These are phyloP conservation scores for Osmoderma eremita DNA, from an alignment of 2,888 invertebrate species.

Conservation along the genomic window DNA sequence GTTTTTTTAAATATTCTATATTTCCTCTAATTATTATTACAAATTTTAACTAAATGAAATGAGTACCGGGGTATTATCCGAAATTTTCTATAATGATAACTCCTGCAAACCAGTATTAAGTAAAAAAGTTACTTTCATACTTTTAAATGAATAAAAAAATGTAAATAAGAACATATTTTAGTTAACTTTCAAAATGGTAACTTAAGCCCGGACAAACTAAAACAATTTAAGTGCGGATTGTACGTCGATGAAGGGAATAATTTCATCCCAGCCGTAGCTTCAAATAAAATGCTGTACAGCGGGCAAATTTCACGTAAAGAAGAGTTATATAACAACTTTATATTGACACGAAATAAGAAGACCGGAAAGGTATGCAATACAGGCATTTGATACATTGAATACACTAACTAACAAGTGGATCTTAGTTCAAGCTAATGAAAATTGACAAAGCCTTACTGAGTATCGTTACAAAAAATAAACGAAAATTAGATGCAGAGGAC, in stretches of 20 bases:
- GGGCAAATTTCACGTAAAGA: slow-evolving; percentile 50
- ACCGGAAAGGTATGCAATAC: slow-evolving; percentile 54
- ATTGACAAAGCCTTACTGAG: slow-evolving; percentile 45
- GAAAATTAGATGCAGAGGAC: slow-evolving; percentile 38
- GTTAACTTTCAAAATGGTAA: slow-evolving; percentile 56
- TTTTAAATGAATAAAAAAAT: slow-evolving; percentile 5
- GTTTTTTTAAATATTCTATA: background rate
- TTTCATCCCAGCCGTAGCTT: slow-evolving; percentile 50
- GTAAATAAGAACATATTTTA: slow-evolving; percentile 44
- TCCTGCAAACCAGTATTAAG: slow-evolving; percentile 47
- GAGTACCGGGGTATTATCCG: slow-evolving; percentile 14
- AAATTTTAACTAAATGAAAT: slow-evolving; percentile 16
- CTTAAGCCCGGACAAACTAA: slow-evolving; percentile 49
- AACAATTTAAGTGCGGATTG: slow-evolving; percentile 49
- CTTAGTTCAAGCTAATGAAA: slow-evolving; percentile 46
- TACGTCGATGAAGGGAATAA: slow-evolving; percentile 48
- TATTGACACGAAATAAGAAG: slow-evolving; percentile 54
- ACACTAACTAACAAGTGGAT: background rate
- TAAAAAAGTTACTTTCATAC: too few species aligned
- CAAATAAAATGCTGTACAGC: slow-evolving; percentile 53
- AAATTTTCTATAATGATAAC: slow-evolving; percentile 39
- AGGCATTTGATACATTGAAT: background rate
- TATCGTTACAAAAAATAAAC: slow-evolving; percentile 1
- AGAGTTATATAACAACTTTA: slow-evolving; percentile 53
- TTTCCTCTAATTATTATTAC: background rate